Percentiles rank a stretch among this genome's conserved stretches.
Evolutionary conservation across 2,113 vertebrate species (phyloP).

Genomic region (Columbina picui): DNA sequence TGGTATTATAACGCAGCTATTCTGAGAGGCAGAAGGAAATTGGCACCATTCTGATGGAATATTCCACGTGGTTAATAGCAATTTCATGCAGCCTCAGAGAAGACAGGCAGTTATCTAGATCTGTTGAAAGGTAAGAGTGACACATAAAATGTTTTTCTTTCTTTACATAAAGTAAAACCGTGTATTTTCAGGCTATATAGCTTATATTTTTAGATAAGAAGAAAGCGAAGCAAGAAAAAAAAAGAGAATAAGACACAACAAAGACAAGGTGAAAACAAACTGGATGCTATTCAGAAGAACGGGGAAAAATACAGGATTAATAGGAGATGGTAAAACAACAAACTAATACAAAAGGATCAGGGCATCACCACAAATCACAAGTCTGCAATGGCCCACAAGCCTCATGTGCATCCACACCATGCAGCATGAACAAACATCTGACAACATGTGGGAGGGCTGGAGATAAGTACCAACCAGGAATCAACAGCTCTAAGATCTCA

Average conservation of each 20-base stretch:
- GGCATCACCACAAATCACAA: neutral
- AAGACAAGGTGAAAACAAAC: neutral
- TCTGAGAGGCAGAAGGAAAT: conserved; percentile 9
- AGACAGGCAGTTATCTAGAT: conserved; percentile 4
- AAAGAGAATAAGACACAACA: no score
- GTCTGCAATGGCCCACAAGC: neutral
- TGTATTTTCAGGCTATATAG: conserved; percentile 3
- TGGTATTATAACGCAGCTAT: neutral
- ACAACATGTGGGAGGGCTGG: neutral
- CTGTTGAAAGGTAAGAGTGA: conserved; percentile 21
- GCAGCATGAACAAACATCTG: neutral
- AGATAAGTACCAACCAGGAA: neutral
- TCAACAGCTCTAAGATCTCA: neutral
- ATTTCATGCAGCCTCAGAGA: neutral
- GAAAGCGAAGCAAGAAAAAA: neutral
- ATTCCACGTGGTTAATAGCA: conserved; percentile 9
- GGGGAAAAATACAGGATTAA: conserved; percentile 28
- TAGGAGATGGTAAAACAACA: neutral
- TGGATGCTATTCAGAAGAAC: neutral
- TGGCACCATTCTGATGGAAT: conserved; percentile 5
- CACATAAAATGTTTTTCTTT: neutral
- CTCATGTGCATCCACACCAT: accelerated
- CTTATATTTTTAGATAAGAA: conserved; percentile 21
- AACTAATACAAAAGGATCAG: neutral
- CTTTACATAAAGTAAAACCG: neutral